phyloP scores from a whole-genome alignment of 2,797 vertebrate species.

The Vireo griseus region DNA sequence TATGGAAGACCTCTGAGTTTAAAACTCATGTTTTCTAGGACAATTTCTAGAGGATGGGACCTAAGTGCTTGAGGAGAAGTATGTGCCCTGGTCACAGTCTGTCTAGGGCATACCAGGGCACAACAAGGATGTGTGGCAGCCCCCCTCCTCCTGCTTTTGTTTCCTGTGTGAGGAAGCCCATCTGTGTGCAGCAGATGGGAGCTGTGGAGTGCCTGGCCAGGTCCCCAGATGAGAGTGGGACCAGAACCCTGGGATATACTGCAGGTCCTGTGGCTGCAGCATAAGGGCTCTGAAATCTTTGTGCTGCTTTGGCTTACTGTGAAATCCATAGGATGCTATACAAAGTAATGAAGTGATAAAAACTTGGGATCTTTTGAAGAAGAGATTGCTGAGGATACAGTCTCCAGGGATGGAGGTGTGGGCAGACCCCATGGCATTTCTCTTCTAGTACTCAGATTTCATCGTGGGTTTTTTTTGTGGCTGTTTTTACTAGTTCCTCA shows the following conservation, averaged over 20 bases:
- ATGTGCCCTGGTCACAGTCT: not conserved
- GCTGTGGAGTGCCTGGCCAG: conserved; percentile 15
- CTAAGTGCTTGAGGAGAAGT: not conserved
- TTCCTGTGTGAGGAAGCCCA: conserved; percentile 43
- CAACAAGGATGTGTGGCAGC: not conserved
- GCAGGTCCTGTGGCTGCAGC: not conserved
- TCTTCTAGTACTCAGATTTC: not conserved
- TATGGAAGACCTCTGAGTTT: not conserved
- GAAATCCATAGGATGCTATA: not conserved
- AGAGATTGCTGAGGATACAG: not conserved
- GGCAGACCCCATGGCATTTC: not conserved
- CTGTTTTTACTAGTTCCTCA: not conserved
- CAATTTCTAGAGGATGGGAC: not conserved
- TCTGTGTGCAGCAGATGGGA: conserved; percentile 60
- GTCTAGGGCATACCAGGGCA: conserved; percentile 46
- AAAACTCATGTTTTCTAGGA: not conserved
- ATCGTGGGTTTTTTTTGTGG: accelerated
- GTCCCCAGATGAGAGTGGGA: conserved; percentile 37
- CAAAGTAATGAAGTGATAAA: not conserved
- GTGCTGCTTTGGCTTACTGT: not conserved
- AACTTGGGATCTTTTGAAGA: not conserved
- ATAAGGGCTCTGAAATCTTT: not conserved
- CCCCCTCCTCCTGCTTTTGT: conserved; percentile 2
- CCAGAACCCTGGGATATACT: not conserved
- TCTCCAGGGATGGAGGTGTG: not conserved